These are phyloP conservation scores for Volucella inanis DNA, from an alignment of 2,888 invertebrate species.

Conservation along the genomic window DNA sequence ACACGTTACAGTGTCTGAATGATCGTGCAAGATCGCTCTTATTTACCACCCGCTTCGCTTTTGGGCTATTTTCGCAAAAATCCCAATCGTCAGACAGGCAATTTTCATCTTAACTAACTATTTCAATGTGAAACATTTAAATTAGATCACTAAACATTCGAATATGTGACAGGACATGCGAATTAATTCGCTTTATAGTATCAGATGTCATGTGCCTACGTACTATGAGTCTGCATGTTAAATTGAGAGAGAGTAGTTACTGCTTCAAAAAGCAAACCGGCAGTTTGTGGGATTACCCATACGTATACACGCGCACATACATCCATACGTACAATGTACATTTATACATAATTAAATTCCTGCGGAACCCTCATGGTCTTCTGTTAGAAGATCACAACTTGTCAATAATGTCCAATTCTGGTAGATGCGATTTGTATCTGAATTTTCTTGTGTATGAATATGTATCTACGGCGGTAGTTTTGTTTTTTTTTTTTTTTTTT, in stretches of 20 bases:
- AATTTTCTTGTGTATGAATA: neutral
- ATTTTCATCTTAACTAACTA: constrained; percentile 76
- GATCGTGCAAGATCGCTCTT: neutral
- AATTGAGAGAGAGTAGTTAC: constrained; percentile 3
- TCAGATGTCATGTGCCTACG: constrained; percentile 66
- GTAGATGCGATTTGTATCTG: constrained; percentile 17
- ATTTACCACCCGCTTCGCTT: constrained; percentile 79
- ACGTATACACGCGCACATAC: too few species aligned
- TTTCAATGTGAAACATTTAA: constrained; percentile 76
- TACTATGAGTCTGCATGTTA: constrained; percentile 2
- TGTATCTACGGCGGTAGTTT: neutral
- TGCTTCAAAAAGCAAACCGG: constrained; percentile 9
- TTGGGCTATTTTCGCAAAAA: constrained; percentile 78
- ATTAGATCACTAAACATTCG: constrained; percentile 53
- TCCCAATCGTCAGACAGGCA: constrained; percentile 75
- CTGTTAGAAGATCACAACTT: constrained; percentile 34
- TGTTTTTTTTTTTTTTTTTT: too few species aligned
- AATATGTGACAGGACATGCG: constrained; percentile 63
- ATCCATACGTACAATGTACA: too few species aligned
- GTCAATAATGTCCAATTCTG: constrained; percentile 34
- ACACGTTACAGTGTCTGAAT: constrained; percentile 17
- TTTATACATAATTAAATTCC: neutral
- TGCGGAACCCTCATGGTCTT: constrained; percentile 10
- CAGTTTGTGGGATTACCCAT: too few species aligned
- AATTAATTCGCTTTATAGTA: constrained; percentile 50